phyloP scores from a whole-genome alignment of 2,888 invertebrate genomes.

The Caenorhabditis sp. region DNA sequence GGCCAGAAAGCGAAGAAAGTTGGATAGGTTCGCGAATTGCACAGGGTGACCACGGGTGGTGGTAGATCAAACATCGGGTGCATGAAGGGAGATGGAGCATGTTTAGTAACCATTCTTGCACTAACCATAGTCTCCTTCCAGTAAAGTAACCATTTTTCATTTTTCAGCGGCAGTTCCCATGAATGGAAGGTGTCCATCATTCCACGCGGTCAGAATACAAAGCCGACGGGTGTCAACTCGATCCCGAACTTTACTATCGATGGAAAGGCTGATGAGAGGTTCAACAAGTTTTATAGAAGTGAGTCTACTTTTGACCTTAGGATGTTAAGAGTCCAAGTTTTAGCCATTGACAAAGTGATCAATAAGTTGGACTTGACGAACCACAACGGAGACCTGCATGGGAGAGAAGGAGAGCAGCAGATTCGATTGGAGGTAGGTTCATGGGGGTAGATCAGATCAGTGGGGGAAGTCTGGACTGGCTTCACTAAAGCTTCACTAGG shows the following conservation, averaged over 20 bases:
- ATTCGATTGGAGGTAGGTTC: constrained; percentile 42
- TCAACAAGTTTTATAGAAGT: constrained; percentile 66
- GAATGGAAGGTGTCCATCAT: constrained; percentile 67
- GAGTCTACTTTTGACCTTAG: background rate
- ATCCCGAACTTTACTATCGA: constrained; percentile 58
- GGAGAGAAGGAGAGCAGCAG: constrained; percentile 48
- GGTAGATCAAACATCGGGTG: background rate
- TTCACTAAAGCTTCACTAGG: too few species aligned
- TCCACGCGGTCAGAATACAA: constrained; percentile 47
- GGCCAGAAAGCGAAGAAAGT: constrained; percentile 47
- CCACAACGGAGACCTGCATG: constrained; percentile 14
- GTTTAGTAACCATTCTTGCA: background rate
- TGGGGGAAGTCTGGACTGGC: too few species aligned
- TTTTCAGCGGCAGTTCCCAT: constrained; percentile 52
- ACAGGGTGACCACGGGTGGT: background rate
- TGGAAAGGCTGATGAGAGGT: constrained; percentile 62
- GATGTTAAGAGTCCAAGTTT: too few species aligned
- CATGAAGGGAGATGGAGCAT: constrained; percentile 3
- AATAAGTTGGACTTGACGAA: constrained; percentile 51
- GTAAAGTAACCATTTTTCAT: background rate
- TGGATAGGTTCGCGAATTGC: constrained; percentile 59
- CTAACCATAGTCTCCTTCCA: background rate
- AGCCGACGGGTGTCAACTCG: constrained; percentile 34
- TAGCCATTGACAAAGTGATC: constrained; percentile 56
- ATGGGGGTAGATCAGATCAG: too few species aligned